Percentiles rank a stretch among this genome's conserved stretches.
Evolutionary conservation across 2,113 vertebrate genomes (phyloP).

Genomic region (Notothenia coriiceps): DNA sequence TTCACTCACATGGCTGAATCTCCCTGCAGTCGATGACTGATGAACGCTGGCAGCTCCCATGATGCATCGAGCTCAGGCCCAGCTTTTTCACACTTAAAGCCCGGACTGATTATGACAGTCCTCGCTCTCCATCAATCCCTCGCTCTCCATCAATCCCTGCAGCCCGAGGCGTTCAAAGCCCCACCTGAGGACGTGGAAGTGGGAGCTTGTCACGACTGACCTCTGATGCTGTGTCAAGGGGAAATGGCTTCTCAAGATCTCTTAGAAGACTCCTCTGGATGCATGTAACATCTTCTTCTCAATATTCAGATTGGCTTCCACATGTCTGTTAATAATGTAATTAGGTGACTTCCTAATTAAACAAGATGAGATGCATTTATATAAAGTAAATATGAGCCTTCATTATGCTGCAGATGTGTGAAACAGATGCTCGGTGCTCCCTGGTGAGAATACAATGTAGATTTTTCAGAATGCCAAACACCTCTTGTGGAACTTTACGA

Average conservation of each 20-base stretch:
- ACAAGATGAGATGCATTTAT: background rate
- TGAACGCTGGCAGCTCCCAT: slow-evolving; percentile 37
- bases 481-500: background rate
- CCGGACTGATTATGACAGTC: slow-evolving; percentile 47
- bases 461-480: slow-evolving; percentile 37
- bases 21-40: slow-evolving; percentile 41
- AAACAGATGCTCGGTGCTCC: slow-evolving; percentile 25
- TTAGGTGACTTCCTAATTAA: background rate
- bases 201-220: slow-evolving; percentile 15
- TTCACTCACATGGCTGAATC: slow-evolving; percentile 32
- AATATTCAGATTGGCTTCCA: background rate
- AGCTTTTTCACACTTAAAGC: slow-evolving; percentile 27
- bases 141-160: slow-evolving; percentile 4
- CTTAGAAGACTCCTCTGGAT: background rate
- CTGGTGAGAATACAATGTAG: slow-evolving; percentile 10
- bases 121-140: slow-evolving; percentile 7
- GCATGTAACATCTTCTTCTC: background rate
- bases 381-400: background rate
- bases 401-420: slow-evolving; percentile 8
- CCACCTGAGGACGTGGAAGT: slow-evolving; percentile 28
- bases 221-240: slow-evolving; percentile 22
- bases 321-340: background rate
- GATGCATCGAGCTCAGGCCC: slow-evolving; percentile 37
- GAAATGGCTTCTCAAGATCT: background rate
- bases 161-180: slow-evolving; percentile 39